Base-by-base conservation (phyloP, 1,140 invertebrate genomes). In the Yoshiicerus persimilis region DNA sequence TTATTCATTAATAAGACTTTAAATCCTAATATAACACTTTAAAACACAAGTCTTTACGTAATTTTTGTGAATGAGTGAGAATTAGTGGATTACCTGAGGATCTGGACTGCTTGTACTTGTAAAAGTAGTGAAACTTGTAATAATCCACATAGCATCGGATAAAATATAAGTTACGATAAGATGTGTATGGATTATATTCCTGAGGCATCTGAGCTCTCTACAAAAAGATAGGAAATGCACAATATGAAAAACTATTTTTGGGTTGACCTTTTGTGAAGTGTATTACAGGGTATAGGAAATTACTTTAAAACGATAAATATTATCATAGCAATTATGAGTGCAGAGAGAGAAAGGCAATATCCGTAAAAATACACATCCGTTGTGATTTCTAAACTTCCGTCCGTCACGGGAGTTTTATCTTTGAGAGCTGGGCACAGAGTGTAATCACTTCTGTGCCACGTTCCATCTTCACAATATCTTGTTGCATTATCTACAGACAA, bases 161-260 rank as follows among this genome's bases (percentile, higher is more conserved):
- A 97, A 92, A 30, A 97, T 96, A 91, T 97, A 95, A 0, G 97
- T 96, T 66, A 96, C 94, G 94, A 98, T 97, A 16, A 98, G 93
- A 93, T 98, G 96, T 88, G 96, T 96, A 91, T 98, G 97, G 91
- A 99, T 98, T 89, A 95, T 97, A 92, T 98, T 98, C 88, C 97
- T 94, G 64, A 98, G 93, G 93, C 97, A 98, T 92, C 96, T 94
- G 20, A 99, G 94, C 92, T 98, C 97, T 93, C 97, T 98, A 95
- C 56, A 32, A 32, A 27, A 64, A 27, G 9, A 25, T 8, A 87
- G 20, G 25, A 41, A 84, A 56, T 41, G 23, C 6, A 6, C n/a
- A 5, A 80, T 77, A 23, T 27, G 13, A 9, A 16, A 34, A 36
- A 34, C 4, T n/a, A n/a, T n/a, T n/a, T n/a, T n/a, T n/a, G n/a